phyloP scores from a whole-genome alignment of 92 coral and sea anemone species.

The Zoanthus solanderi region DNA sequence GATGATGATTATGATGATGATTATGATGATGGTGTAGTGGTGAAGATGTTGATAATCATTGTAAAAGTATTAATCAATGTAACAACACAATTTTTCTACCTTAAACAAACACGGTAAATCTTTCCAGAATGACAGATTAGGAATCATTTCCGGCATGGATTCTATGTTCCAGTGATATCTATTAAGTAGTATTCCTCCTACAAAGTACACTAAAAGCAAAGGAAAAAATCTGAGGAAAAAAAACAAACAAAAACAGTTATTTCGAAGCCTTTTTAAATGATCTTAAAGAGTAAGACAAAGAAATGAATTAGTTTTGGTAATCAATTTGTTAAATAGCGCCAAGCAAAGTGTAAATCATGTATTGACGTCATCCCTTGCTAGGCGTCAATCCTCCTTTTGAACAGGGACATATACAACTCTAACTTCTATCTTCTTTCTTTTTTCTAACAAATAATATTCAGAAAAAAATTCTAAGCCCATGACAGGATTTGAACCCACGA shows the following conservation, averaged over 20 bases:
- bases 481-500: too few relatives aligned
- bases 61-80: background rate
- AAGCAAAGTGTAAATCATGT: background rate
- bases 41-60: too few relatives aligned
- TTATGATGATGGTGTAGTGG: too few relatives aligned
- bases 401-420: too few relatives aligned
- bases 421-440: too few relatives aligned
- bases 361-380: background rate
- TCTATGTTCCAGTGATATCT: slow-evolving; percentile 26
- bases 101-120: slow-evolving; percentile 31
- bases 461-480: too few relatives aligned
- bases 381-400: background rate
- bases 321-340: background rate
- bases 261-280: too few relatives aligned
- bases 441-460: too few relatives aligned
- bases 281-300: background rate
- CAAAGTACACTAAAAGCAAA: slow-evolving; percentile 23
- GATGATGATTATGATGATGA: too few relatives aligned
- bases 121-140: slow-evolving; percentile 36
- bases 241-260: background rate
- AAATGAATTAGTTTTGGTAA: background rate
- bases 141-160: slow-evolving; percentile 46
- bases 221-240: slow-evolving; percentile 15
- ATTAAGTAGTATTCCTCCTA: slow-evolving; percentile 31
- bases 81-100: background rate